Evolutionary conservation across 2,113 vertebrate genomes (phyloP).

Genomic region (Cervus canadensis): DNA sequence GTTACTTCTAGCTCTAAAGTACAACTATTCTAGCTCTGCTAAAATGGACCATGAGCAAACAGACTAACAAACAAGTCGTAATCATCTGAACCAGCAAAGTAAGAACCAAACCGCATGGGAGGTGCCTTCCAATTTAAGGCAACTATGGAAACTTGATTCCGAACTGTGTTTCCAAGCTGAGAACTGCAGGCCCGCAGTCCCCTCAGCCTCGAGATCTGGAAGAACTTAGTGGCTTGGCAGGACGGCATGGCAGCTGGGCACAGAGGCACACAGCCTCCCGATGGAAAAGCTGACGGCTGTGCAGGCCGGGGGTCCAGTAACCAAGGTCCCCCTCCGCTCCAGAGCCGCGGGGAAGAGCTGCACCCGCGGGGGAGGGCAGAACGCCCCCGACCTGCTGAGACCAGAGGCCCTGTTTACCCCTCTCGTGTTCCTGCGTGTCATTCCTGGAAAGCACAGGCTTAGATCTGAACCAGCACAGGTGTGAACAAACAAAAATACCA

Average conservation of each 20-base stretch:
- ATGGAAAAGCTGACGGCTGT: neutral
- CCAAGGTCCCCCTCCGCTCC: neutral
- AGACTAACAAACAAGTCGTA: neutral
- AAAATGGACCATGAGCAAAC: neutral
- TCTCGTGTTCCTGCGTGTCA: rapidly evolving
- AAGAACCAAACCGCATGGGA: neutral
- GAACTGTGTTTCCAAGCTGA: neutral
- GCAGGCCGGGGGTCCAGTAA: neutral
- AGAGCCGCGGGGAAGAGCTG: neutral
- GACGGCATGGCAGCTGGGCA: neutral
- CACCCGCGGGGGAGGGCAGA: neutral
- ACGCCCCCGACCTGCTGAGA: neutral
- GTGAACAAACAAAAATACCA: neutral
- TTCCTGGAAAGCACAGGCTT: neutral
- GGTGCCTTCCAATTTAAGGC: neutral
- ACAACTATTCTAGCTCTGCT: neutral
- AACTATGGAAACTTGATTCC: neutral
- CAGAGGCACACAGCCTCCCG: neutral
- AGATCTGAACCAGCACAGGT: neutral
- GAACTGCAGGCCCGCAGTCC: neutral
- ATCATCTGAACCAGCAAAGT: neutral
- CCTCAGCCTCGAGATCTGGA: constrained; percentile 42
- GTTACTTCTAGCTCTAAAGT: neutral
- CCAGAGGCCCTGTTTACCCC: neutral
- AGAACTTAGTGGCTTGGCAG: constrained; percentile 26